Base-by-base conservation (phyloP, 2,797 vertebrate genomes). In the Pelodytes ibericus region DNA sequence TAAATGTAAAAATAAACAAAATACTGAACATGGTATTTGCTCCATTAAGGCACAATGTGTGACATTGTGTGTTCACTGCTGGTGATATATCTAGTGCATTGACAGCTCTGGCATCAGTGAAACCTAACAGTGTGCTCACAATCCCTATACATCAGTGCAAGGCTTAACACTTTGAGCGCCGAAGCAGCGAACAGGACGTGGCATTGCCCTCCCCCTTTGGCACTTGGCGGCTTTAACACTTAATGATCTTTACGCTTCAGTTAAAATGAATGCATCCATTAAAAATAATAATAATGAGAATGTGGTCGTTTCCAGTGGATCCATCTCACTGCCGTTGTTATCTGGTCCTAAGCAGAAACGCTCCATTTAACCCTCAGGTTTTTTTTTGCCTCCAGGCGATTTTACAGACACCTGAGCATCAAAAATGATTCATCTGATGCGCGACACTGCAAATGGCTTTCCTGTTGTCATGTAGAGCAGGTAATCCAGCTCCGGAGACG, bases 211-310 rank as follows among this genome's bases (percentile, higher is more conserved):
- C n/a, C n/a, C n/a, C n/a, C n/a, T n/a, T n/a, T n/a, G n/a, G n/a
- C n/a, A n/a, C n/a, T n/a, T n/a, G n/a, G n/a, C n/a, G n/a, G n/a
- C n/a, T n/a, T n/a, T 6, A 36, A 36, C 33, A 36, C 5, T 44
- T 44, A 59, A n/a, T 53, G 27, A 71, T 49, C 11, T 60, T 47
- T 58, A 16, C 7, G 39, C 9, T 31, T 62, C 60, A 8, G 58
- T 60, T 36, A 39, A 62, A 36, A 39, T 36, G 18, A 36, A 33
- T 0, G 31, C 56, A 18, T 72, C 47, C 13, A 72, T 65, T 56
- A 27, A 31, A 3, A 18, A 53, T n/a, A n/a, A n/a, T n/a, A n/a
- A n/a, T n/a, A n/a, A 27, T 51, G 15, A 11, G 26, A n/a, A 44
- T 60, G 3, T 30, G 24, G 26, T 20, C 16, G 13, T 11, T 60